Conservation (phyloP, 2,113 vertebrate genomes). For the Paraplagusia blochii region DNA sequence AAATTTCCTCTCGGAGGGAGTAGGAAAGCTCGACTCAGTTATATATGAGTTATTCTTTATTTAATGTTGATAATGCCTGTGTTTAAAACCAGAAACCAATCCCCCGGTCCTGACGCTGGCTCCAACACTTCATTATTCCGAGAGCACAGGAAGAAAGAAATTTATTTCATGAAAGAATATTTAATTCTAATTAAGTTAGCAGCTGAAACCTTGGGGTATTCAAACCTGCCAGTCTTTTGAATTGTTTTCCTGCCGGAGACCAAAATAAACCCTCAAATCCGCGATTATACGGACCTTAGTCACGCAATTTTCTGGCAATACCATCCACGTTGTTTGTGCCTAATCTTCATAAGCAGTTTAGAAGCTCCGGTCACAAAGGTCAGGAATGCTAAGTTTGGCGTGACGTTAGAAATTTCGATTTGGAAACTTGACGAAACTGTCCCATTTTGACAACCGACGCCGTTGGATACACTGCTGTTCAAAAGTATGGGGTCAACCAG, state of each 20-base stretch:
- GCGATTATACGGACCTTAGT: slow-evolving; percentile 30
- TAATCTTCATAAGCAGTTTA: slow-evolving; percentile 63
- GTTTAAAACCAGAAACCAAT: neutral
- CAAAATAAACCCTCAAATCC: slow-evolving; percentile 31
- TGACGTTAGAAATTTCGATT: slow-evolving; percentile 20
- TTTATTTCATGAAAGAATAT: no score
- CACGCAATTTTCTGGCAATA: slow-evolving; percentile 38
- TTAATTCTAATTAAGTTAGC: neutral
- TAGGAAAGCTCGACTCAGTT: slow-evolving; percentile 9
- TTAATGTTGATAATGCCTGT: neutral
- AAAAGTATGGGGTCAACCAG: no score
- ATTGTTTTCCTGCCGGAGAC: slow-evolving; percentile 24
- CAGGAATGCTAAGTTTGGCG: slow-evolving; percentile 30
- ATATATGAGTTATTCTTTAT: slow-evolving; percentile 2
- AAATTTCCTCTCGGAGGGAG: slow-evolving; percentile 8
- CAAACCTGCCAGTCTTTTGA: slow-evolving; percentile 4
- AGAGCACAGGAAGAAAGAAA: no score
- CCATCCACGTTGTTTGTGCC: slow-evolving; percentile 50
- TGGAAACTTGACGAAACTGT: no score
- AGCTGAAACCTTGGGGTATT: slow-evolving; percentile 7
- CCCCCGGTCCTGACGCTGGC: no score
- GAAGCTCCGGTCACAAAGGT: slow-evolving; percentile 31
- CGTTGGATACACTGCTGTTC: no score
- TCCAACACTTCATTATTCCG: no score
- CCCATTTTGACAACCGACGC: no score